phyloP scores from a whole-genome alignment of 2,888 invertebrate genomes.

The Aromia moschata region DNA sequence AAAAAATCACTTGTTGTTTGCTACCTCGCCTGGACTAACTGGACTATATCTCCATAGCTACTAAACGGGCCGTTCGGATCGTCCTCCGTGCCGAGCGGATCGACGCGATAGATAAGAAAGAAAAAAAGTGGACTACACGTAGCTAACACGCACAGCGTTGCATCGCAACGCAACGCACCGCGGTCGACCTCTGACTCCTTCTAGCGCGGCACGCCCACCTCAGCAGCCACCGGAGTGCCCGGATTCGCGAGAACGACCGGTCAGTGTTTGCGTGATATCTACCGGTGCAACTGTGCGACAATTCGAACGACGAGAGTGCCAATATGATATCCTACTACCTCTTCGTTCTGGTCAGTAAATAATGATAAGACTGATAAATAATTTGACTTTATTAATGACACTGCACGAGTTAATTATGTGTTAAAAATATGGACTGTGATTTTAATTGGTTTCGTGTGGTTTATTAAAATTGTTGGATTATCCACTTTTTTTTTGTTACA shows the following conservation, averaged over 20 bases:
- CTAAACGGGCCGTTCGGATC: constrained; percentile 3
- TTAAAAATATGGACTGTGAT: too few species aligned
- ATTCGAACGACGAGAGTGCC: constrained; percentile 23
- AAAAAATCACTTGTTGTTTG: too few species aligned
- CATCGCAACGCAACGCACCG: constrained; percentile 45
- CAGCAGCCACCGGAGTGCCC: constrained; percentile 41
- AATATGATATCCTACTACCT: constrained; percentile 33
- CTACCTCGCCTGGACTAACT: background rate
- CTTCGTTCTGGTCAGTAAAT: constrained; percentile 37
- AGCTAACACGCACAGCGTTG: constrained; percentile 44
- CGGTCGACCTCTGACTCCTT: constrained; percentile 42
- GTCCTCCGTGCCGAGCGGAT: constrained; percentile 21
- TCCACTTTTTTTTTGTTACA: too few species aligned
- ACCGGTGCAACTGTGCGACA: constrained; percentile 30
- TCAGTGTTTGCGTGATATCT: constrained; percentile 35
- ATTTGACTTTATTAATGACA: too few species aligned
- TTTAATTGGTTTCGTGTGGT: too few species aligned
- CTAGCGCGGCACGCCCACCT: constrained; percentile 43
- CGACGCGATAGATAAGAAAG: constrained; percentile 22
- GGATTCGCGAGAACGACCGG: constrained; percentile 37
- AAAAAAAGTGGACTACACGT: constrained; percentile 28
- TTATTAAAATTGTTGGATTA: too few species aligned
- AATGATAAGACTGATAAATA: too few species aligned
- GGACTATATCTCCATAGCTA: background rate
- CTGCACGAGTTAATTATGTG: background rate